Evolutionary conservation across 2,113 vertebrate species (phyloP), one percentile per base, ranked within the genome.

Genomic region (Gallinago jamesoni): DNA sequence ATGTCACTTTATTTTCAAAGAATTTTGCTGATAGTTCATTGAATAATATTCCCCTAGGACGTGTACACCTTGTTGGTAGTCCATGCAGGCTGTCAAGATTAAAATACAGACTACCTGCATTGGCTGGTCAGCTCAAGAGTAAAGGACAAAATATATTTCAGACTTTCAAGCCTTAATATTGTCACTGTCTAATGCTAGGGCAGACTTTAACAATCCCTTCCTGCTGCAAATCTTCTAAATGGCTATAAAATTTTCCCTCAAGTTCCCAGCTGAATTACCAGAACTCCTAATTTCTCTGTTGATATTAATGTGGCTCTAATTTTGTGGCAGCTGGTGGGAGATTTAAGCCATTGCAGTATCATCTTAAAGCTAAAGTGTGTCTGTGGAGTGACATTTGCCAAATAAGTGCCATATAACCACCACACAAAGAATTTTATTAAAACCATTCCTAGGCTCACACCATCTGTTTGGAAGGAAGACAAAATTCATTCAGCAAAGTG

Each of bases 381-480:
- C 91, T 88, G 59, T 81, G 66, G 77, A 87, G 94, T 89, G 93
- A 91, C 47, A 83, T 91, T 96, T 96, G 89, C 94, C 95, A 97
- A 94, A 69, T 91, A 96, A 95, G 45, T 92, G 87, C 89, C 89
- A 73, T 77, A 94, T 79, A 91, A 76, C 94, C 95, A 94, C 84
- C 55, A 70, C 84, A 93, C 84, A 85, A 94, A 93, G 84, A 95
- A 63, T 91, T 95, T 94, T 94, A 90, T 90, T 96, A 92, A 95
- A 92, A 96, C 80, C 66, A 90, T 94, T 96, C 68, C 92, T 90
- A 81, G 35, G 43, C 62, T 96, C 33, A 57, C 76, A 77, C 95
- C 96, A 81, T 91, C 92, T 96, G 80, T 93, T 96, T 89, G 92
- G 93, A 94, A 89, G 56, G 84, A 93, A 87, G 48, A 97, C 93